These are phyloP conservation scores for Procambarus virginalis DNA, from an alignment of 1,140 invertebrate genomes.

Conservation along the genomic window DNA sequence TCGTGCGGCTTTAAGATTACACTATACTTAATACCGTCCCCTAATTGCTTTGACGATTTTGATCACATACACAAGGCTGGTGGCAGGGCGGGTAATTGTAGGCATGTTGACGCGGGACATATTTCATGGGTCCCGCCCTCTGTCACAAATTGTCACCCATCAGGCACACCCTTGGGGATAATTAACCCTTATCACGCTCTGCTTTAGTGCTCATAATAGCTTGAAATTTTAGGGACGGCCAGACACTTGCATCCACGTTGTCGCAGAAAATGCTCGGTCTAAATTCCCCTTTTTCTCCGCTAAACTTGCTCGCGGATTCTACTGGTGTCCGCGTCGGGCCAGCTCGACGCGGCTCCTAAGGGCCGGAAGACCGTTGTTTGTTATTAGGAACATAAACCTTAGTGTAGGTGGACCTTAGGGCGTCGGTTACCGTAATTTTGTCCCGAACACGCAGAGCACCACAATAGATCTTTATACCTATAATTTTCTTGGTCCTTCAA, in stretches of 20 bases:
- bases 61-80: conserved; percentile 43
- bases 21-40: conserved; percentile 39
- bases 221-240: conserved; percentile 42
- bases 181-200: conserved; percentile 36
- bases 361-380: conserved; percentile 46
- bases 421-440: conserved; percentile 47
- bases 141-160: conserved; percentile 60
- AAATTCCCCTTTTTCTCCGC: background rate
- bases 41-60: conserved; percentile 53
- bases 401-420: conserved; percentile 18
- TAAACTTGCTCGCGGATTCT: background rate
- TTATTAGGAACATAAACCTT: conserved; percentile 37
- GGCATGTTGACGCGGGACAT: conserved; percentile 52
- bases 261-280: conserved; percentile 9
- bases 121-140: conserved; percentile 47
- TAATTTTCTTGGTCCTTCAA: conserved; percentile 68
- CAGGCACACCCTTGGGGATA: conserved; percentile 23
- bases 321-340: conserved; percentile 5
- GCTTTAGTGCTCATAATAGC: conserved; percentile 41
- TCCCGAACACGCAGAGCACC: conserved; percentile 37
- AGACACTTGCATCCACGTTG: background rate
- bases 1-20: conserved; percentile 42
- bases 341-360: conserved; percentile 1
- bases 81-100: conserved; percentile 31
- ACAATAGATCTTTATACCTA: conserved; percentile 47